Base-by-base conservation (phyloP, 2,888 invertebrate species). In the Eulithis prunata region DNA sequence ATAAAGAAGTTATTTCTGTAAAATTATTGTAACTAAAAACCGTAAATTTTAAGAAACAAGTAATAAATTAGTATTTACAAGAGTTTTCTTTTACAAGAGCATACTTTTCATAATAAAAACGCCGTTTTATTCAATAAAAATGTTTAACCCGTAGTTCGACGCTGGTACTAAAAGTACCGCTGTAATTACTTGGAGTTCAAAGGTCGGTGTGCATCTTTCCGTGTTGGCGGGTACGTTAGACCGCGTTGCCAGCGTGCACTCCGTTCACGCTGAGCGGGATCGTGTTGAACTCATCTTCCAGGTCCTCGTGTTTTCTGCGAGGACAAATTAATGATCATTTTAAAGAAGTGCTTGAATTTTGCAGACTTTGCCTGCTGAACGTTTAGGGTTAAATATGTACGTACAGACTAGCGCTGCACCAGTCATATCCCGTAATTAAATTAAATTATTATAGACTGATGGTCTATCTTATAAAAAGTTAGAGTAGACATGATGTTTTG, bases 281-380 rank as follows among this genome's bases (percentile, higher is more conserved):
- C 73, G 93, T 93, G 87, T 93, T 93, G 82, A 92, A 92, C 73
- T 93, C 93, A 56, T 93, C 93, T 47, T 93, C 93, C 62, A 88
- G 71, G 47, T 93, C 93, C 54, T 93, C 93, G 71, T 83, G 85
- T 93, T 93, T 93, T 77, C 93, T 93, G 90, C 57, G 68, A 71
- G 59, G 21, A 52, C 21, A 49, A 52, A 59, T 62, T 58, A 55
- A 65, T 36, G n/a, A 3, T 36, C 1, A 1, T n/a, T 38, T 53
- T 10, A 6, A n/a, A 12, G 7, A 32, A n/a, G n/a, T 8, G 8
- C 32, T 32, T 28, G n/a, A n/a, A 12, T 47, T 47, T 13, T 47
- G 10, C 41, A 41, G 41, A 41, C 21, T 21, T 21, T 21, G 21
- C 21, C 21, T 21, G 21, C 21, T 21, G 32, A 32, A 32, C 32